Evolutionary conservation across 2,888 invertebrate genomes (phyloP), one percentile per base, ranked within the genome.

Genomic region (Meteorus cinctellus): DNA sequence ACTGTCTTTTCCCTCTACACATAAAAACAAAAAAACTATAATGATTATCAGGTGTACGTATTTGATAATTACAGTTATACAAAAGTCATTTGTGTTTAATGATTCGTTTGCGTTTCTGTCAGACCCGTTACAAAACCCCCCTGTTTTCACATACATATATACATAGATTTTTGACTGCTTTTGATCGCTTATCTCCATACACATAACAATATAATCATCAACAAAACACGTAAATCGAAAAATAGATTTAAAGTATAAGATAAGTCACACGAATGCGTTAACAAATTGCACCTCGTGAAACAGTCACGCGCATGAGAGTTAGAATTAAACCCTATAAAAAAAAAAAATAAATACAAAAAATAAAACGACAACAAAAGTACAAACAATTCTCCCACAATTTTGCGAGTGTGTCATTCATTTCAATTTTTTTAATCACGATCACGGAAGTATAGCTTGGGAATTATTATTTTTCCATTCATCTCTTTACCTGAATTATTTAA

Each of bases 161-260:
- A 48, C 3, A 48, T n/a, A n/a, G 10, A 55, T 55, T 55, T 55
- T 55, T 55, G 55, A 55, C 55, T 55, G 10, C 19, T 24, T 6
- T 19, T 24, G 55, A 55, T 55, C 19, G 19, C 55, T 19, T 55
- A 68, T 55, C 48, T 8, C 16, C n/a, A 31, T 29, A 19, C 10
- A 16, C 55, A 31, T 73, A 19, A 55, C n/a, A 55, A 55, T 55
- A 55, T 55, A 55, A 19, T 19, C 19, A 55, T 19, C 19, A 55
- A 55, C 19, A 55, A 55, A 65, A 29, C 55, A 66, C 31, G 51
- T 62, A 27, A 24, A 55, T 51, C 16, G 4, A 36, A 62, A 69
- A 31, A 36, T 45, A 75, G 75, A 75, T 75, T 75, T 67, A 34
- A 8, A 45, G 16, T 59, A 14, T 14, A 5, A 48, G 75, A 75